phyloP scores from a whole-genome alignment of 1,140 invertebrate genomes.

The Notospermus geniculatus region DNA sequence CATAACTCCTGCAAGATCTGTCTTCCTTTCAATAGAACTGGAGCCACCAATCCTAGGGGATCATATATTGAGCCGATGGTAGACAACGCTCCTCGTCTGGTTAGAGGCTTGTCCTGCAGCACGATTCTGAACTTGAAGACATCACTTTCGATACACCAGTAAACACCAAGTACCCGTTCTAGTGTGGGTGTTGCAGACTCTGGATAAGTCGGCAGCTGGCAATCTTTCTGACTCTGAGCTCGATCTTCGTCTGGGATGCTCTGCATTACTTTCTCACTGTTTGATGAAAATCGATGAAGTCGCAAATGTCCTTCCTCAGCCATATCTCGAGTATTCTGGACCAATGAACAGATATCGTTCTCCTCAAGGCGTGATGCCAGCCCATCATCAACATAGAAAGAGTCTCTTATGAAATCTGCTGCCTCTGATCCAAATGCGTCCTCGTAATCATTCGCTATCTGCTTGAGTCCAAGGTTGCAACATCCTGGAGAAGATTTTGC shows the following conservation, averaged over 20 bases:
- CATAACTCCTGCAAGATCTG: slow-evolving; percentile 27
- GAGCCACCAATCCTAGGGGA: slow-evolving; percentile 25
- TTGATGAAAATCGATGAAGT: slow-evolving; percentile 4
- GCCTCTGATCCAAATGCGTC: background rate
- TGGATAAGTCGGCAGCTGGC: no score
- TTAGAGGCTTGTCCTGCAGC: background rate
- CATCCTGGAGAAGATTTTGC: slow-evolving; percentile 26
- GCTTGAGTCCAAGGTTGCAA: slow-evolving; percentile 21
- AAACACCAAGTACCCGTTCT: slow-evolving; percentile 10
- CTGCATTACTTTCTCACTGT: slow-evolving; percentile 4
- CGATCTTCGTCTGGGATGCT: no score
- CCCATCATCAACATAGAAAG: slow-evolving; percentile 31
- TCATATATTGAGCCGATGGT: slow-evolving; percentile 25
- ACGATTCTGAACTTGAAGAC: slow-evolving; percentile 6
- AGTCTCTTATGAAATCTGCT: slow-evolving; percentile 14
- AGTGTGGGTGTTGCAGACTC: background rate
- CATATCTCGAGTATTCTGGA: slow-evolving; percentile 3
- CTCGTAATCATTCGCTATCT: slow-evolving; percentile 11
- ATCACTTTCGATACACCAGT: slow-evolving; percentile 13
- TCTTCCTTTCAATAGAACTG: slow-evolving; percentile 21
- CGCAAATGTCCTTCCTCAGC: background rate
- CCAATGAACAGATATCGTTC: no score
- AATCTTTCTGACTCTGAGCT: no score
- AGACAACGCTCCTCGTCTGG: slow-evolving; percentile 25
- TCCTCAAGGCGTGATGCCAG: slow-evolving; percentile 2